Conservation (phyloP, 2,888 invertebrate species). For the Darwinula stevensoni region DNA sequence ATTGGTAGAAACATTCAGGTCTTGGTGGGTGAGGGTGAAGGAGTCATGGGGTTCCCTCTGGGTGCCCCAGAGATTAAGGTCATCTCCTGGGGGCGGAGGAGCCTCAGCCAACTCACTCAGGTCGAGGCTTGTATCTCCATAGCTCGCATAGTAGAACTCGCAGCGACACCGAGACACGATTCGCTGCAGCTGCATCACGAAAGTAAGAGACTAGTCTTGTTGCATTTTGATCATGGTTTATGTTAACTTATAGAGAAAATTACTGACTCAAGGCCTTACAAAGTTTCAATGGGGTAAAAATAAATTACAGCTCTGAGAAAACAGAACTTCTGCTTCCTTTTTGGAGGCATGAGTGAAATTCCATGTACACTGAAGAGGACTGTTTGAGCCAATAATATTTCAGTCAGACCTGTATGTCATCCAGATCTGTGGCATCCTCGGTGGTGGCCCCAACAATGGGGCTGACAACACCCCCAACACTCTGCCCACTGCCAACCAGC, state of each 20-base stretch:
- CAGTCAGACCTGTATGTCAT: too few species aligned
- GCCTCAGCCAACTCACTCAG: constrained; percentile 27
- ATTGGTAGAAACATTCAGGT: constrained; percentile 90
- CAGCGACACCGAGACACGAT: constrained; percentile 93
- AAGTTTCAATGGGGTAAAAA: too few species aligned
- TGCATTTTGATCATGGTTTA: too few species aligned
- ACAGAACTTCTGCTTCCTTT: too few species aligned
- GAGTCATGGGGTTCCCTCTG: constrained; percentile 74
- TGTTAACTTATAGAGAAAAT: too few species aligned
- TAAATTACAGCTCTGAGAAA: too few species aligned
- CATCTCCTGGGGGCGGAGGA: constrained; percentile 32
- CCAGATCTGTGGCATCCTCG: too few species aligned
- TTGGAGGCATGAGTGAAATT: too few species aligned
- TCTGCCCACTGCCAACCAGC: constrained; percentile 58
- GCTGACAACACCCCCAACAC: constrained; percentile 86
- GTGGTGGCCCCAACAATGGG: constrained; percentile 50
- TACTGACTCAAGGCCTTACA: too few species aligned
- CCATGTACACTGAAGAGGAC: too few species aligned
- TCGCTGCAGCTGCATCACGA: constrained; percentile 66
- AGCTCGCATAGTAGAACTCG: constrained; percentile 88
- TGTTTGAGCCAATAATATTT: too few species aligned
- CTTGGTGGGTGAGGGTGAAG: constrained; percentile 92
- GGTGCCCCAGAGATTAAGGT: constrained; percentile 45
- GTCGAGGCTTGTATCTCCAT: constrained; percentile 49
- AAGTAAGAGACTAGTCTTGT: too few species aligned